phyloP scores from a whole-genome alignment of 2,113 vertebrate genomes.

The Malurus elegans region DNA sequence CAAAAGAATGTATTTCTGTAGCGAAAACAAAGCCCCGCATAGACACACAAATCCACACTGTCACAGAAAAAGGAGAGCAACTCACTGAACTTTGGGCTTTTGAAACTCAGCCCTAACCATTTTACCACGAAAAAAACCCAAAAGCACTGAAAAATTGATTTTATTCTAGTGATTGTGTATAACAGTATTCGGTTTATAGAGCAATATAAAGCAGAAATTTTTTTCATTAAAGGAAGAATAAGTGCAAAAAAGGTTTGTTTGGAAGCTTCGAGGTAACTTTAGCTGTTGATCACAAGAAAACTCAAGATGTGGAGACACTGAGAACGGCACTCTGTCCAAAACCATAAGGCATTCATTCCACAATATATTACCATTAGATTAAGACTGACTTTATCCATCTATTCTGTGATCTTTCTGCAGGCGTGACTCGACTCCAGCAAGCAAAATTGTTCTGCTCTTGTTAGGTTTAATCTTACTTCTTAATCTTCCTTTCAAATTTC shows the following conservation, averaged over 20 bases:
- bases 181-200: neutral
- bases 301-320: neutral
- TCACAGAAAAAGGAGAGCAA: neutral
- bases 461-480: slow-evolving; percentile 64
- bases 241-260: neutral
- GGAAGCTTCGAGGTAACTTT: neutral
- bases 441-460: slow-evolving; percentile 30
- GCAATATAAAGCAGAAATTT: neutral
- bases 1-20: neutral
- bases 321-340: neutral
- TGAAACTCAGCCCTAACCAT: neutral
- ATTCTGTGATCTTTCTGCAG: neutral
- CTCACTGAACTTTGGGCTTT: neutral
- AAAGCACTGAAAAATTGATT: neutral
- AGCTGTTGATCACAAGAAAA: neutral
- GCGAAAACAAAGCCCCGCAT: neutral
- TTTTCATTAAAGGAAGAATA: neutral
- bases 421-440: neutral
- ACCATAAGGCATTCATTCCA: neutral
- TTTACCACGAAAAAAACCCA: neutral
- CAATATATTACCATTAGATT: neutral
- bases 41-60: neutral
- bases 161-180: neutral
- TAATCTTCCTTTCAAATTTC: slow-evolving; percentile 73
- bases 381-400: neutral